phyloP scores from a whole-genome alignment of 2,797 vertebrate species.

The Peromyscus eremicus region DNA sequence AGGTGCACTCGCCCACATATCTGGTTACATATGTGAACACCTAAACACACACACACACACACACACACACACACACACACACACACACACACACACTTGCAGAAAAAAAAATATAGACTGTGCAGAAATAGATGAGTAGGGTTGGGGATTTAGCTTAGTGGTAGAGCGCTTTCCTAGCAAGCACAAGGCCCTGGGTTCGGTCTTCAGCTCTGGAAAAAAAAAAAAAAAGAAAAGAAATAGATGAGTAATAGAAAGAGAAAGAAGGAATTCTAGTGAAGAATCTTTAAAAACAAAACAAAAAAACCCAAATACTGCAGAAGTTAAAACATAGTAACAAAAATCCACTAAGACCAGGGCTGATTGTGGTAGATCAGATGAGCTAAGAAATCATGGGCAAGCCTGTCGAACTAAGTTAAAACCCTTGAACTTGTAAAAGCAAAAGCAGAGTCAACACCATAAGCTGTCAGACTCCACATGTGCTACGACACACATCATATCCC shows the following conservation, averaged over 20 bases:
- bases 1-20: not conserved
- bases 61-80: not conserved
- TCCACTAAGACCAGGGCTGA: not conserved
- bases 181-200: too few relatives aligned
- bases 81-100: not conserved
- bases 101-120: not conserved
- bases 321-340: constrained; percentile 31
- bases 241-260: not conserved
- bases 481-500: not conserved
- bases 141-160: too few relatives aligned
- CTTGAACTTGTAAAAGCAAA: not conserved
- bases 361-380: not conserved
- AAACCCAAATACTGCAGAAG: not conserved
- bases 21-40: not conserved
- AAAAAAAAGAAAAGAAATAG: too few relatives aligned
- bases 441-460: not conserved
- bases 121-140: not conserved
- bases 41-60: not conserved
- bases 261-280: not conserved
- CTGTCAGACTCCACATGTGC: too few relatives aligned
- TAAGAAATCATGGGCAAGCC: not conserved
- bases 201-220: too few relatives aligned
- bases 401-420: not conserved
- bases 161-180: too few relatives aligned
- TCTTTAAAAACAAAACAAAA: not conserved